phyloP scores from a whole-genome alignment of 2,797 vertebrate species.

The Macroramphosus scolopax region DNA sequence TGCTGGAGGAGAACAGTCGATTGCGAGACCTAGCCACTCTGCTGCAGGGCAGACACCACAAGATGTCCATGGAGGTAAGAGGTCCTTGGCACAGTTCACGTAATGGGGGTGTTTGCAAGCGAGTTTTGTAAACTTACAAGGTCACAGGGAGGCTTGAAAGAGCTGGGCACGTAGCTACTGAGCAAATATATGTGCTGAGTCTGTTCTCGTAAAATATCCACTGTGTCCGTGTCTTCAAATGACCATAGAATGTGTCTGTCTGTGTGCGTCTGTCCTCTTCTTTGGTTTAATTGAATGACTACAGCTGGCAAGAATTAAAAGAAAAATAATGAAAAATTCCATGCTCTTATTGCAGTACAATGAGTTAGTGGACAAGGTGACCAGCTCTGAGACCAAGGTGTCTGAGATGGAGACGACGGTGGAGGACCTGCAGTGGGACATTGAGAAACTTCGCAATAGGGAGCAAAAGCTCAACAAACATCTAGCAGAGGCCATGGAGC shows the following conservation, averaged over 20 bases:
- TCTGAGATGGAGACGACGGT: constrained; percentile 93
- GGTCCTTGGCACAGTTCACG: neutral
- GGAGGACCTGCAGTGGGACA: constrained; percentile 96
- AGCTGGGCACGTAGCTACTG: too few species aligned
- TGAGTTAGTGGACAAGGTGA: constrained; percentile 92
- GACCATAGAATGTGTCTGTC: too few species aligned
- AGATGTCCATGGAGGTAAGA: constrained; percentile 88
- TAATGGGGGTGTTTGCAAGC: too few species aligned
- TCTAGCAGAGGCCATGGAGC: constrained; percentile 90
- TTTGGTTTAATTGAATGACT: too few species aligned
- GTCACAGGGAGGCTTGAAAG: too few species aligned
- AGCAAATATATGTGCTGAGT: too few species aligned
- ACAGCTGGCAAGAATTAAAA: too few species aligned
- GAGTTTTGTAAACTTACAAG: too few species aligned
- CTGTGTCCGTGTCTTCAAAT: too few species aligned
- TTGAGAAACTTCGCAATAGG: constrained; percentile 90
- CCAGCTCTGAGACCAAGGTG: constrained; percentile 91
- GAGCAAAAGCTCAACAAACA: constrained; percentile 94
- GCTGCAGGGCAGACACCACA: constrained; percentile 89
- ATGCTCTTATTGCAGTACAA: constrained; percentile 88
- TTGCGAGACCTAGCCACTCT: constrained; percentile 86
- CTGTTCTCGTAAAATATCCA: too few species aligned
- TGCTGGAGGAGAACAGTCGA: constrained; percentile 83
- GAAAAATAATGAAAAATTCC: too few species aligned
- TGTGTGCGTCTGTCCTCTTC: too few species aligned